Evolutionary conservation across 2,888 invertebrate genomes (phyloP).

Genomic region (Acronicta leporina): DNA sequence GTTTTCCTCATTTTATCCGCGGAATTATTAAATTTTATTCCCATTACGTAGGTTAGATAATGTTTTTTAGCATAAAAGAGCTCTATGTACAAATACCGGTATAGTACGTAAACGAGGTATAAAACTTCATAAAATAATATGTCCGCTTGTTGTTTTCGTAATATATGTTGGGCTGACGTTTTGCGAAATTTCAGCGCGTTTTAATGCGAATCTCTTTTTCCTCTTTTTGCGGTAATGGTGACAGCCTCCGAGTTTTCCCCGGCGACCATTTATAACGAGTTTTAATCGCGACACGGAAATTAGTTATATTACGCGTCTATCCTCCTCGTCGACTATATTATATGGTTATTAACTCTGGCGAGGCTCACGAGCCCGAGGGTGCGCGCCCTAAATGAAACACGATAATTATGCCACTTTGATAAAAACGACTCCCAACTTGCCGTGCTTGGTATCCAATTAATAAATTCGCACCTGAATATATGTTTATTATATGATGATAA

Average conservation of each 20-base stretch:
- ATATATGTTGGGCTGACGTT: conserved; percentile 44
- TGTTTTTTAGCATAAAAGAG: conserved; percentile 29
- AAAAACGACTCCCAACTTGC: conserved; percentile 46
- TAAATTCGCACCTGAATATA: conserved; percentile 43
- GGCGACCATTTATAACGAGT: conserved; percentile 77
- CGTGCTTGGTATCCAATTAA: conserved; percentile 50
- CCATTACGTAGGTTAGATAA: conserved; percentile 15
- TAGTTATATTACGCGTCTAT: conserved; percentile 75
- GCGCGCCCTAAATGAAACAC: conserved; percentile 57
- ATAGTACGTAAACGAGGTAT: conserved; percentile 37
- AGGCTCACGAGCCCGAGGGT: conserved; percentile 58
- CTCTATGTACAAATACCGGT: conserved; percentile 30
- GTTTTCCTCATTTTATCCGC: conserved; percentile 17
- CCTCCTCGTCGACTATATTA: conserved; percentile 66
- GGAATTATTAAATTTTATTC: conserved; percentile 17
- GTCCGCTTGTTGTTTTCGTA: conserved; percentile 31
- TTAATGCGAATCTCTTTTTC: conserved; percentile 70
- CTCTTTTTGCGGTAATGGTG: conserved; percentile 78
- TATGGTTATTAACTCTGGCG: conserved; percentile 71
- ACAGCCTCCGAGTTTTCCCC: conserved; percentile 69
- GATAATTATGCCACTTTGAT: conserved; percentile 52
- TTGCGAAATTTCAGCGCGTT: conserved; percentile 69
- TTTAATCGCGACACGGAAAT: conserved; percentile 80
- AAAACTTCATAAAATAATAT: conserved; percentile 50
- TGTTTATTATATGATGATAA: conserved; percentile 33